Conservation (phyloP, 2,888 invertebrate genomes). For the Parapristionchus giblindavisi region DNA sequence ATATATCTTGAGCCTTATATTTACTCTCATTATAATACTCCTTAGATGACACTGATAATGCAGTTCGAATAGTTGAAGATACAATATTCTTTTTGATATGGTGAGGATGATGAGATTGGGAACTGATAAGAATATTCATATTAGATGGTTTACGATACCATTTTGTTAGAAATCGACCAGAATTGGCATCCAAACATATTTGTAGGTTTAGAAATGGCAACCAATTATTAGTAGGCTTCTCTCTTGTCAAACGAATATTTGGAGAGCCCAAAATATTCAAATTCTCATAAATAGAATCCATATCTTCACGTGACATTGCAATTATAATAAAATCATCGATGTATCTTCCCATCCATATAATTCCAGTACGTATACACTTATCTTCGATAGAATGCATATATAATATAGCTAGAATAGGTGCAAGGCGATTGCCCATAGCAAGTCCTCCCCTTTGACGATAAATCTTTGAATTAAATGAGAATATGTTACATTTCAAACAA, state of each 20-base stretch:
- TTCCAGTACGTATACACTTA: neutral
- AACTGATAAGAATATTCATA: conserved; percentile 4
- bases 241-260: neutral
- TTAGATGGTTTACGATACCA: conserved; percentile 22
- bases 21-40: no score
- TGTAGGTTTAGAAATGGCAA: conserved; percentile 24
- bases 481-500: conserved; percentile 18
- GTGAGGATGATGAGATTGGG: neutral
- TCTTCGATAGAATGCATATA: conserved; percentile 28
- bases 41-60: conserved; percentile 11
- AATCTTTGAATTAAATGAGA: neutral
- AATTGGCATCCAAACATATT: neutral
- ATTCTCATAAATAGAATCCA: neutral
- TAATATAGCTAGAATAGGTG: conserved; percentile 24
- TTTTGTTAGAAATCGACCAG: neutral
- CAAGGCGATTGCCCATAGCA: conserved; percentile 27
- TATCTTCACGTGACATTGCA: neutral
- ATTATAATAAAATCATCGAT: conserved; percentile 26
- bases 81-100: conserved; percentile 8
- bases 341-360: conserved; percentile 18
- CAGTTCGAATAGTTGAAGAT: conserved; percentile 4
- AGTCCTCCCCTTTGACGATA: conserved; percentile 7
- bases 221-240: neutral
- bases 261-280: conserved; percentile 1
- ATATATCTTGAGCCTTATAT: no score